Percentiles rank a stretch among this genome's conserved stretches.
These are phyloP conservation scores for Camponotus floridanus DNA, from an alignment of 1,140 invertebrate genomes.

Conservation along the genomic window DNA sequence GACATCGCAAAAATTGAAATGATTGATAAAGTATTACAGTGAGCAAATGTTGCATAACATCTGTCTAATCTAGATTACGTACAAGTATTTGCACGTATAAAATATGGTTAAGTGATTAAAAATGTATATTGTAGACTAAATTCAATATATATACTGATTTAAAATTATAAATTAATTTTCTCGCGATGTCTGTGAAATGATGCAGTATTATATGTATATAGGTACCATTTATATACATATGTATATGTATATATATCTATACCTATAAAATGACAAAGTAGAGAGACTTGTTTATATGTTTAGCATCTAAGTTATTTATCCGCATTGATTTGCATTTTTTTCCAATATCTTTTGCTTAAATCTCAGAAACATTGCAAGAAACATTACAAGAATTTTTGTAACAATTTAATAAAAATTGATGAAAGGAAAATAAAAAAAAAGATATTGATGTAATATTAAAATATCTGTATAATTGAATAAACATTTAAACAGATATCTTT, in stretches of 20 bases:
- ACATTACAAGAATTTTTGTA: background rate
- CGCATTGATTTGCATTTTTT: conserved; percentile 71
- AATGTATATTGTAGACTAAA: background rate
- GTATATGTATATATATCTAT: conserved; percentile 18
- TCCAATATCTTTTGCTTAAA: background rate
- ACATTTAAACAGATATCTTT: conserved; percentile 37
- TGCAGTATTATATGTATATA: conserved; percentile 59
- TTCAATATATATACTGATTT: background rate
- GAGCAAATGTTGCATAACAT: conserved; percentile 8
- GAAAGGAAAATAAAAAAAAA: conserved; percentile 51
- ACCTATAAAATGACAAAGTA: conserved; percentile 63
- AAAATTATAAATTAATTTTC: conserved; percentile 36
- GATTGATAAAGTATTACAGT: conserved; percentile 61
- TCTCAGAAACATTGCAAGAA: background rate
- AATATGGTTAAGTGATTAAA: background rate
- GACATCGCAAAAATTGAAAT: conserved; percentile 29
- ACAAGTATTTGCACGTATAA: conserved; percentile 1
- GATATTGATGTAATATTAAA: conserved; percentile 57
- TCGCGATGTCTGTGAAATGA: conserved; percentile 42
- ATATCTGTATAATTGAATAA: conserved; percentile 68
- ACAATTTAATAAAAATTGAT: conserved; percentile 5
- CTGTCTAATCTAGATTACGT: conserved; percentile 12
- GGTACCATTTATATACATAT: conserved; percentile 41
- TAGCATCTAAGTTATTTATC: conserved; percentile 79
- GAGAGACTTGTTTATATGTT: conserved; percentile 73